These are phyloP conservation scores for Pogonus chalceus DNA, from an alignment of 1,140 invertebrate genomes.

Conservation along the genomic window DNA sequence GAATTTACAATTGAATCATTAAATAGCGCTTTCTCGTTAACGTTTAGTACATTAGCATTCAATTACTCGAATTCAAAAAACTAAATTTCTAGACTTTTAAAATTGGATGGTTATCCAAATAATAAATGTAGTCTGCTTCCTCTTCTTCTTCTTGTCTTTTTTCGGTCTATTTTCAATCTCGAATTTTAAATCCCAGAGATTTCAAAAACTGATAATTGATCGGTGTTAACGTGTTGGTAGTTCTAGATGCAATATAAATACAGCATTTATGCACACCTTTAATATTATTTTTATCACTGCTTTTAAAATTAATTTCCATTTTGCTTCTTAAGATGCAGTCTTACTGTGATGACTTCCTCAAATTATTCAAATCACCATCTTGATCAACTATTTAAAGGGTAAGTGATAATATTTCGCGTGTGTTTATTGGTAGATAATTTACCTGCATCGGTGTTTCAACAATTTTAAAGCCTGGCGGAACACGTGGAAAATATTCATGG, in stretches of 20 bases:
- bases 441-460: conserved; percentile 12
- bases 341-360: too few relatives aligned
- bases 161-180: too few relatives aligned
- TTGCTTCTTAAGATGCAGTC: too few relatives aligned
- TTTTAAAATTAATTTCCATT: too few relatives aligned
- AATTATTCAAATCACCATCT: too few relatives aligned
- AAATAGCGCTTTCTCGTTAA: conserved; percentile 1
- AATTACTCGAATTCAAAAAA: conserved; percentile 3
- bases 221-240: too few relatives aligned
- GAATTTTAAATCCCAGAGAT: conserved; percentile 15
- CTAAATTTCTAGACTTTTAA: neutral
- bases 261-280: too few relatives aligned
- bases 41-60: conserved; percentile 8
- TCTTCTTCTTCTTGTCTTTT: conserved; percentile 9
- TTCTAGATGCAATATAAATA: too few relatives aligned
- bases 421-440: conserved; percentile 15
- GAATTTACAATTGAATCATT: conserved; percentile 10
- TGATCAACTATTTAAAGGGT: too few relatives aligned
- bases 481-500: too few relatives aligned
- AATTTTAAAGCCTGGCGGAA: too few relatives aligned
- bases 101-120: neutral
- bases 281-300: too few relatives aligned
- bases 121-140: neutral
- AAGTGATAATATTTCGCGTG: conserved; percentile 17
- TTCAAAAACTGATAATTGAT: conserved; percentile 13